These are phyloP conservation scores for Montipora sp. DNA, from an alignment of 64 coral and sea anemone species.

Conservation along the genomic window DNA sequence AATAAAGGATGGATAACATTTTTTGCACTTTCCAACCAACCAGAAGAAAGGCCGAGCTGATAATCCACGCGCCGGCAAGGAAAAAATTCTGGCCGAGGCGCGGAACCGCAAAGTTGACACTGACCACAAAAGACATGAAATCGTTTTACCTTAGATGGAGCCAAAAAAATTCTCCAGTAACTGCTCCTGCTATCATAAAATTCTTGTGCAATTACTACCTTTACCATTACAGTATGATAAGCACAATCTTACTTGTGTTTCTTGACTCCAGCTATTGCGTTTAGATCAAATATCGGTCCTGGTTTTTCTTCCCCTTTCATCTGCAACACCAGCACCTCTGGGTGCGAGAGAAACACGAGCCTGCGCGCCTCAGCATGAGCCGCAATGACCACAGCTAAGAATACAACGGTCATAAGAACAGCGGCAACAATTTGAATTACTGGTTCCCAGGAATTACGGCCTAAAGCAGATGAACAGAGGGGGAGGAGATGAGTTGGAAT, in stretches of 20 bases:
- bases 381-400: conserved; percentile 68
- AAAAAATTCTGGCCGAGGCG: no score
- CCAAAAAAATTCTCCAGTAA: no score
- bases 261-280: conserved; percentile 85
- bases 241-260: conserved; percentile 39
- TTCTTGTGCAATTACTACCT: background rate
- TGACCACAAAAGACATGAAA: no score
- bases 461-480: conserved; percentile 87
- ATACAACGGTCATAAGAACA: conserved; percentile 70
- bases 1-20: no score
- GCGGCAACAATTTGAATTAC: conserved; percentile 48
- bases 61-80: no score
- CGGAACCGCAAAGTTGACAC: no score
- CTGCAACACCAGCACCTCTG: conserved; percentile 69
- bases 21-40: no score
- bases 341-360: conserved; percentile 68
- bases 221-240: background rate
- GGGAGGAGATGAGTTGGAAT: conserved; percentile 96
- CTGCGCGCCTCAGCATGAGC: conserved; percentile 85
- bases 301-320: conserved; percentile 74
- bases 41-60: no score
- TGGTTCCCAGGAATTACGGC: conserved; percentile 87
- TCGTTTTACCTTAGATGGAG: background rate
- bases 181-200: no score
- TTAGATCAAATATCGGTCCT: conserved; percentile 84